Percentiles rank a stretch among this genome's conserved stretches.
phyloP scores from a whole-genome alignment of 2,888 invertebrate species.

The Phaedon cochleariae region DNA sequence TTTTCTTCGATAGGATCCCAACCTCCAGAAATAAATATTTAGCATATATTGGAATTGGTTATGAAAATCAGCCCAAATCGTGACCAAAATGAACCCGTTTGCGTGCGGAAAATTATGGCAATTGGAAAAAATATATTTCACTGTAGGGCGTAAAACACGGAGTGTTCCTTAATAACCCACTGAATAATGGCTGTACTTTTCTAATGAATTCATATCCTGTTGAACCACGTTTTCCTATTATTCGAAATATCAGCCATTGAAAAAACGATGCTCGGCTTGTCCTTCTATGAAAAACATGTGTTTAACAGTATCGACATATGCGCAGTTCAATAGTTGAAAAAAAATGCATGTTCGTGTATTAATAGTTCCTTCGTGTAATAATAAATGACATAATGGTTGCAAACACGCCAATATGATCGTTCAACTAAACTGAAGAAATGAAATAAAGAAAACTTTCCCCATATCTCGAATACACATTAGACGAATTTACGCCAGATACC shows the following conservation, averaged over 20 bases:
- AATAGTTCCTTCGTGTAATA: neutral
- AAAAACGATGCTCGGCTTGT: too few relatives aligned
- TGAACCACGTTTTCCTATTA: constrained; percentile 21
- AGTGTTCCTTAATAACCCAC: constrained; percentile 12
- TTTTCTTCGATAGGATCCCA: too few relatives aligned
- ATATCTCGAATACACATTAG: too few relatives aligned
- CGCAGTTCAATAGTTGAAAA: neutral
- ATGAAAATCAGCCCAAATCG: constrained; percentile 10
- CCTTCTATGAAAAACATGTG: constrained; percentile 23
- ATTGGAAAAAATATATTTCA: constrained; percentile 46
- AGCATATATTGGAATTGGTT: too few relatives aligned
- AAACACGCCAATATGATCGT: neutral
- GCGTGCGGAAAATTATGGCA: constrained; percentile 51
- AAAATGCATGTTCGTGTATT: neutral
- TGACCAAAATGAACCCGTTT: constrained; percentile 25
- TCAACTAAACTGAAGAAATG: neutral
- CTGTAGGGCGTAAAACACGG: constrained; percentile 43
- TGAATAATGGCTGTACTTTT: constrained; percentile 24
- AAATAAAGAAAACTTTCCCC: neutral
- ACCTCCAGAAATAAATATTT: too few relatives aligned
- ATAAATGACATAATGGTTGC: neutral
- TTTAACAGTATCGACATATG: constrained; percentile 26
- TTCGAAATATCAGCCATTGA: constrained; percentile 26
- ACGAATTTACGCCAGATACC: too few relatives aligned
- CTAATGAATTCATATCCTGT: constrained; percentile 19